phyloP scores from a whole-genome alignment of 2,797 vertebrate genomes.

The Melanotaenia parkinsoni region DNA sequence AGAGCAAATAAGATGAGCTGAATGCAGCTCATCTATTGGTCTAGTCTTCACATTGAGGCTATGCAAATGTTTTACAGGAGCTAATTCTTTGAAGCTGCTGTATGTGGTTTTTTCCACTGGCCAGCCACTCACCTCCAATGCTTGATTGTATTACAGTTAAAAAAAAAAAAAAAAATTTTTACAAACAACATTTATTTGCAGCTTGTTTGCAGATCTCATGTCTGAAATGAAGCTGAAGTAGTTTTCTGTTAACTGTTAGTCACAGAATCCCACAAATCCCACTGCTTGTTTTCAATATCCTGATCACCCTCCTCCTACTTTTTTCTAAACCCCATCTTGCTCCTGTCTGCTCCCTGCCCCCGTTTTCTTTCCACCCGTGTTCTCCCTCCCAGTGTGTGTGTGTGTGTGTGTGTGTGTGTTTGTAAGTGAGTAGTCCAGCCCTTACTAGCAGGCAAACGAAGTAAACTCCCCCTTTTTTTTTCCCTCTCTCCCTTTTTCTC shows the following conservation, averaged over 20 bases:
- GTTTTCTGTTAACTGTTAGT: slow-evolving; percentile 24
- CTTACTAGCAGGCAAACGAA: slow-evolving; percentile 67
- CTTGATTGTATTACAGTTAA: background rate
- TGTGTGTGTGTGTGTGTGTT: slow-evolving; percentile 32
- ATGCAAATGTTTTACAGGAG: background rate
- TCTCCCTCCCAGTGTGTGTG: slow-evolving; percentile 41
- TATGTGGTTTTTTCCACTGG: background rate
- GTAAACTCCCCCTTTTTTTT: slow-evolving; percentile 68
- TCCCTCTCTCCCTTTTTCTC: slow-evolving; percentile 20
- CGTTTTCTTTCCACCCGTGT: slow-evolving; percentile 68
- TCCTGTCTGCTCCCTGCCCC: slow-evolving; percentile 72
- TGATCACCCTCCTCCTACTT: slow-evolving; percentile 55
- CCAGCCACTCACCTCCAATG: background rate
- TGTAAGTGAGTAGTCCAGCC: slow-evolving; percentile 53
- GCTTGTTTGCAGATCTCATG: slow-evolving; percentile 12
- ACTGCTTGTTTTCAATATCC: slow-evolving; percentile 69
- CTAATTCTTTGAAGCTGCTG: background rate
- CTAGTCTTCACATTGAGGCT: background rate
- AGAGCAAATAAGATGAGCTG: background rate
- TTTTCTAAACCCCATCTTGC: slow-evolving; percentile 60
- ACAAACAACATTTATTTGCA: background rate
- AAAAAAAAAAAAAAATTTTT: background rate
- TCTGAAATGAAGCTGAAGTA: slow-evolving; percentile 20
- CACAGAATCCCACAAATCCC: slow-evolving; percentile 44
- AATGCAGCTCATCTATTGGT: background rate